A percentile compares a stretch with the other conserved stretches of the same genome.
phyloP scores from a whole-genome alignment of 2,797 vertebrate species.

The Semotilus atromaculatus region DNA sequence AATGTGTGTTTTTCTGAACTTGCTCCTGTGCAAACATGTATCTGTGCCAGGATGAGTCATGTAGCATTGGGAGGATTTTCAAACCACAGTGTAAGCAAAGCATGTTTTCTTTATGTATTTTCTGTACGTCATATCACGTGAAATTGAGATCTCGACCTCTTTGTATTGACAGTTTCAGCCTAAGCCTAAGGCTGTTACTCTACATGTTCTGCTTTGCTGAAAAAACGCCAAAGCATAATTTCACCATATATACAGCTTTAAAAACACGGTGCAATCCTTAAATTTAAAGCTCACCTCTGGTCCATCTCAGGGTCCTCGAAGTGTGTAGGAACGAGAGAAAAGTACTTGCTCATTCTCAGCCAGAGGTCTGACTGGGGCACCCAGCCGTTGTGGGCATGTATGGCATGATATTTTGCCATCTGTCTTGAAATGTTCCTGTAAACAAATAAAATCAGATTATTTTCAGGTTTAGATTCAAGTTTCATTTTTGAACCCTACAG shows the following conservation, averaged over 20 bases:
- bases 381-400: slow-evolving; percentile 98
- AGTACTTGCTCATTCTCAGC: slow-evolving; percentile 96
- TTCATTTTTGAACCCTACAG: not conserved
- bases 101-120: not conserved
- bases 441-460: slow-evolving; percentile 38
- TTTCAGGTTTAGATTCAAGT: not conserved
- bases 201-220: not conserved
- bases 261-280: not conserved
- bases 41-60: not conserved
- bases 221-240: not conserved
- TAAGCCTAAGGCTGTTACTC: not conserved
- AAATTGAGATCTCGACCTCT: not conserved
- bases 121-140: not conserved
- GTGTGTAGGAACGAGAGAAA: slow-evolving; percentile 90
- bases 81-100: not conserved
- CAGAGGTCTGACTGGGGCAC: slow-evolving; percentile 95
- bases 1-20: not conserved
- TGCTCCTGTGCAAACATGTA: not conserved
- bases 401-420: slow-evolving; percentile 96
- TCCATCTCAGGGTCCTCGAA: slow-evolving; percentile 86
- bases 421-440: slow-evolving; percentile 92
- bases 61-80: not conserved
- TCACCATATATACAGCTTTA: not conserved
- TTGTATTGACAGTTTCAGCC: not conserved
- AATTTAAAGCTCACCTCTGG: slow-evolving; percentile 78